These are phyloP conservation scores for Muscicapa comitata DNA, from an alignment of 2,797 vertebrate species.

Conservation along the genomic window DNA sequence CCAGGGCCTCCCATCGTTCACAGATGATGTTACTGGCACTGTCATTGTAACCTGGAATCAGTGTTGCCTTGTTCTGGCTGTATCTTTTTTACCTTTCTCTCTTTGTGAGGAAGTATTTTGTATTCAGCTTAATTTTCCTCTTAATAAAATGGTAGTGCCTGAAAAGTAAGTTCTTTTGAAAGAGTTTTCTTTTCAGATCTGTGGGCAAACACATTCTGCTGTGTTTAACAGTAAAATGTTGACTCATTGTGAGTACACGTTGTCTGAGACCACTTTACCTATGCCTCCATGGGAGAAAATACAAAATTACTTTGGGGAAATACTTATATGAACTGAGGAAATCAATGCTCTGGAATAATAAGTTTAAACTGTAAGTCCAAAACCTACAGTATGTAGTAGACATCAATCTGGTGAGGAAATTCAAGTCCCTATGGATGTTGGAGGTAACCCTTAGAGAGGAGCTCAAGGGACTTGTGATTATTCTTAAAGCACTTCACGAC, in stretches of 20 bases:
- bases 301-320: not conserved
- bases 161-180: constrained; percentile 68
- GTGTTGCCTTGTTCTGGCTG: constrained; percentile 65
- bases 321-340: not conserved
- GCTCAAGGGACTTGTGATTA: not conserved
- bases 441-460: not conserved
- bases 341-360: not conserved
- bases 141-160: constrained; percentile 72
- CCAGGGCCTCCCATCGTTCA: constrained; percentile 32
- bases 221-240: constrained; percentile 39
- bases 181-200: constrained; percentile 67
- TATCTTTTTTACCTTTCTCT: constrained; percentile 66
- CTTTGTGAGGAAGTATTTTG: constrained; percentile 68
- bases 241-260: not conserved
- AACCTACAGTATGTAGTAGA: not conserved
- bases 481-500: not conserved
- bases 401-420: not conserved
- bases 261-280: not conserved
- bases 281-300: not conserved
- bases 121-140: constrained; percentile 60
- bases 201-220: constrained; percentile 34
- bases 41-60: constrained; percentile 49
- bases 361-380: not conserved
- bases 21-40: constrained; percentile 38
- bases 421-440: not conserved